Evolutionary conservation across 2,113 vertebrate genomes (phyloP).

Genomic region (Sphyrna mokarran): DNA sequence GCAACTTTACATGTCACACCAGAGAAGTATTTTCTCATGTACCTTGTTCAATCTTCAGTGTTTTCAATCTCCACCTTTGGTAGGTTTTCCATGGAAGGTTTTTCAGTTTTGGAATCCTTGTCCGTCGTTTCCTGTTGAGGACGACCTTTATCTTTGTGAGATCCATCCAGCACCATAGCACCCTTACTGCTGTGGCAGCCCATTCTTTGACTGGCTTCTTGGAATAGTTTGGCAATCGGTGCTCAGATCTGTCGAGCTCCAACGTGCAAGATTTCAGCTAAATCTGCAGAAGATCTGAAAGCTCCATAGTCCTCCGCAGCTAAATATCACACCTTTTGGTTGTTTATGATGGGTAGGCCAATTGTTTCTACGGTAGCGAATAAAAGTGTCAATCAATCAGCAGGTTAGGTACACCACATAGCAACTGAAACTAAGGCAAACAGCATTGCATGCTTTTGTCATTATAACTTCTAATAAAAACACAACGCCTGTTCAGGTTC

Average conservation of each 20-base stretch:
- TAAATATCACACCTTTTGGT: slow-evolving; percentile 39
- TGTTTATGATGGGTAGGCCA: slow-evolving; percentile 47
- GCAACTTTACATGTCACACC: background rate
- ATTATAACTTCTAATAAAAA: slow-evolving; percentile 45
- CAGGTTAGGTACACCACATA: background rate
- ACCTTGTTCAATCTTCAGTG: background rate
- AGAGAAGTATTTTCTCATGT: too few relatives aligned
- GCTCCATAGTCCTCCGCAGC: slow-evolving; percentile 40
- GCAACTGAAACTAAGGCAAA: slow-evolving; percentile 32
- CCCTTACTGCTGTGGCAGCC: slow-evolving; percentile 54
- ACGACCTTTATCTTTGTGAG: slow-evolving; percentile 48
- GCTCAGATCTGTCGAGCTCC: background rate
- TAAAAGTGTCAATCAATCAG: slow-evolving; percentile 43
- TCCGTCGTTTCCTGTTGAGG: slow-evolving; percentile 43
- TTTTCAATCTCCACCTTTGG: background rate
- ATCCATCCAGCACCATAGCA: slow-evolving; percentile 47
- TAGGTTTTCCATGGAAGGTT: background rate
- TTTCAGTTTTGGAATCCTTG: background rate
- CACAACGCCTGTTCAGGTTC: slow-evolving; percentile 45
- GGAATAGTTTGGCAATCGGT: background rate
- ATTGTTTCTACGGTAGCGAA: slow-evolving; percentile 50
- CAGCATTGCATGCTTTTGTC: background rate
- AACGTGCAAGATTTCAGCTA: background rate
- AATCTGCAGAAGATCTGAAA: slow-evolving; percentile 10
- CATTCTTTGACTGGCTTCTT: slow-evolving; percentile 44